Conservation (phyloP, 2,797 vertebrate genomes). For the Margarornis squamiger region DNA sequence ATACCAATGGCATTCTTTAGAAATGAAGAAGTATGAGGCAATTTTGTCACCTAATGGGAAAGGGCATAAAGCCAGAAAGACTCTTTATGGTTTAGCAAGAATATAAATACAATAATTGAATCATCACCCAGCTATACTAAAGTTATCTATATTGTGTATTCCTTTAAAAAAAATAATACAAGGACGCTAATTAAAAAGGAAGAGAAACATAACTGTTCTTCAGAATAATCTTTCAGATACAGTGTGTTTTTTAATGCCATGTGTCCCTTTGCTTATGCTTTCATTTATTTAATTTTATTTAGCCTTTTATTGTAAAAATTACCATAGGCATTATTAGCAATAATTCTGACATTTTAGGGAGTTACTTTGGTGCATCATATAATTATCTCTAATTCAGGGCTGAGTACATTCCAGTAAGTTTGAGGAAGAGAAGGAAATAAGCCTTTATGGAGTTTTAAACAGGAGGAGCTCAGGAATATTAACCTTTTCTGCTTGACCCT, state of each 20-base stretch:
- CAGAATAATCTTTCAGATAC: constrained; percentile 25
- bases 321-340: constrained; percentile 46
- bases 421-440: constrained; percentile 46
- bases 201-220: constrained; percentile 17
- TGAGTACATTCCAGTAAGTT: constrained; percentile 60
- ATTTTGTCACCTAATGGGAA: constrained; percentile 67
- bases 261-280: constrained; percentile 1
- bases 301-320: constrained; percentile 30
- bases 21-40: constrained; percentile 60
- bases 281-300: constrained; percentile 54
- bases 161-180: constrained; percentile 35
- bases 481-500: constrained; percentile 7
- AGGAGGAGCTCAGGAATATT: constrained; percentile 21
- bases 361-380: constrained; percentile 50
- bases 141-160: constrained; percentile 26
- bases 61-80: constrained; percentile 61
- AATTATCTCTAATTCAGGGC: constrained; percentile 67
- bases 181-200: constrained; percentile 40
- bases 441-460: constrained; percentile 47
- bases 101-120: constrained; percentile 63
- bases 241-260: neutral
- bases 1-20: constrained; percentile 46
- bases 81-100: constrained; percentile 55
- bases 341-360: constrained; percentile 62
- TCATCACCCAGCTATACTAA: neutral